phyloP scores from a whole-genome alignment of 2,797 vertebrate species.

The Pangasius macronema region DNA sequence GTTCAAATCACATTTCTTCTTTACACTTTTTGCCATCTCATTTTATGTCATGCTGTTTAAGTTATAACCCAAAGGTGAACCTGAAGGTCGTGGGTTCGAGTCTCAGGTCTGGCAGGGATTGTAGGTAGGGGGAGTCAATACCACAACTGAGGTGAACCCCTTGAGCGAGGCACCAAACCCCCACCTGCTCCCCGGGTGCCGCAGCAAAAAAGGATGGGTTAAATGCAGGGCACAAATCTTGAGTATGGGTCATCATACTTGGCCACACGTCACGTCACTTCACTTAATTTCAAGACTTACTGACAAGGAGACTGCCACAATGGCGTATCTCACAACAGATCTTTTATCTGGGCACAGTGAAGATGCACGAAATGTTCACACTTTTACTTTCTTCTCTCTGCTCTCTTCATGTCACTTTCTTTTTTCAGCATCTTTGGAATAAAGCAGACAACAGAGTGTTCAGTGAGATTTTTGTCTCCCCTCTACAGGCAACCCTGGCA shows the following conservation, averaged over 20 bases:
- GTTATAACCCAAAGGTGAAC: too few species aligned
- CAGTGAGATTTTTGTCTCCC: slow-evolving; percentile 16
- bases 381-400: neutral
- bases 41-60: neutral
- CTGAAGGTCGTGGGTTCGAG: too few species aligned
- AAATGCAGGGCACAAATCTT: too few species aligned
- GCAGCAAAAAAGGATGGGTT: too few species aligned
- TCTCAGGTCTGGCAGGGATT: too few species aligned
- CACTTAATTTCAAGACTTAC: neutral
- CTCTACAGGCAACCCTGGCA: slow-evolving; percentile 89
- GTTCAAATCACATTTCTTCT: neutral
- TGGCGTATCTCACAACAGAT: neutral
- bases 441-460: neutral
- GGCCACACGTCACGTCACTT: too few species aligned
- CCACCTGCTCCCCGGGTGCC: too few species aligned
- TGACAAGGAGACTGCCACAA: neutral
- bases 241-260: too few species aligned
- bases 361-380: neutral
- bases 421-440: neutral
- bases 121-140: too few species aligned
- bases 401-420: neutral
- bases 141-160: too few species aligned
- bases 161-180: too few species aligned
- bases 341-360: neutral
- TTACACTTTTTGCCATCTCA: neutral